A percentile compares a stretch with the other conserved stretches of the same genome.
These are phyloP conservation scores for Exocentrus adspersus DNA, from an alignment of 2,888 invertebrate genomes.

Conservation along the genomic window DNA sequence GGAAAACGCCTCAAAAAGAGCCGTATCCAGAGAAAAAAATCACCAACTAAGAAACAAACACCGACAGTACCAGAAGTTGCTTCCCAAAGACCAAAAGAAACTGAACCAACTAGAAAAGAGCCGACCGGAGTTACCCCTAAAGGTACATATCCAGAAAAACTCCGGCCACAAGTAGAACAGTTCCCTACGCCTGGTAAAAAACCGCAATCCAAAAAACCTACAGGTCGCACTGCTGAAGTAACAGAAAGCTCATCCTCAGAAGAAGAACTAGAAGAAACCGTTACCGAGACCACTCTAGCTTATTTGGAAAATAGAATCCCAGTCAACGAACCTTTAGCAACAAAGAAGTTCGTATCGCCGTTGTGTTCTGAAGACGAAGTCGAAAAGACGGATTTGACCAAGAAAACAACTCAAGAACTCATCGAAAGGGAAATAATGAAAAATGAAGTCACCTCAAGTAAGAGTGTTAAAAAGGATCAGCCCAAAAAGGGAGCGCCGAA, in stretches of 20 bases:
- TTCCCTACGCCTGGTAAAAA: constrained; percentile 37
- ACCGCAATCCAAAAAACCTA: constrained; percentile 15
- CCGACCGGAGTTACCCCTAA: not conserved
- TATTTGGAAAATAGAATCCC: constrained; percentile 50
- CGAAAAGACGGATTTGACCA: constrained; percentile 41
- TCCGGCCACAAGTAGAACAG: constrained; percentile 30
- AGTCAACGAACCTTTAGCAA: constrained; percentile 55
- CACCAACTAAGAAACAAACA: constrained; percentile 26
- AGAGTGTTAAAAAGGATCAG: constrained; percentile 53
- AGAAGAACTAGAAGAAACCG: constrained; percentile 37
- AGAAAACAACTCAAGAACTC: constrained; percentile 40
- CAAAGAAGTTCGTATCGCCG: constrained; percentile 54
- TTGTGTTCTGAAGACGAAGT: constrained; percentile 55
- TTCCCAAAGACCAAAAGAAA: constrained; percentile 34
- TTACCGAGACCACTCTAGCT: constrained; percentile 24
- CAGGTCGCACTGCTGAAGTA: constrained; percentile 15
- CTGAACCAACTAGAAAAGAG: constrained; percentile 1
- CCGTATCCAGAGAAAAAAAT: constrained; percentile 40
- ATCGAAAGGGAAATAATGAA: constrained; percentile 46
- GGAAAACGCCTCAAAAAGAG: constrained; percentile 38
- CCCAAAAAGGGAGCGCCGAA: no score
- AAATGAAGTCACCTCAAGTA: constrained; percentile 37
- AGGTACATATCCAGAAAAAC: constrained; percentile 23
- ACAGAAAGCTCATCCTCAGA: constrained; percentile 39
- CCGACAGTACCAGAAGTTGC: constrained; percentile 42